phyloP scores from a whole-genome alignment of 2,113 vertebrate species.

The Ammodytes dubius region DNA sequence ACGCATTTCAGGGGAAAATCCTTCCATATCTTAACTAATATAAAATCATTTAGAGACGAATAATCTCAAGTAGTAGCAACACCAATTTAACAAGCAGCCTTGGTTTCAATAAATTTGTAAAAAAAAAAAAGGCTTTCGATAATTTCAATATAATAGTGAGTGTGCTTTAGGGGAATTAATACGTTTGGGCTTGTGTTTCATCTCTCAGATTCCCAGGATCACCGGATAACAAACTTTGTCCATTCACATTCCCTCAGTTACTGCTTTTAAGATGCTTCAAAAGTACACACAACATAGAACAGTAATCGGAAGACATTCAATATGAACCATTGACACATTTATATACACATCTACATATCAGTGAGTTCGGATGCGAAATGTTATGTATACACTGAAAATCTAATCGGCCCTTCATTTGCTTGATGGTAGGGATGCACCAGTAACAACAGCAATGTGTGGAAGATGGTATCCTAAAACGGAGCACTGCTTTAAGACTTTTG shows the following conservation, averaged over 20 bases:
- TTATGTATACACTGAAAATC: slow-evolving; percentile 41
- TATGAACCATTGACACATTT: slow-evolving; percentile 70
- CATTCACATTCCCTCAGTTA: background rate
- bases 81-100: slow-evolving; percentile 26
- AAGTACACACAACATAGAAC: slow-evolving; percentile 57
- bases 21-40: background rate
- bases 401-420: slow-evolving; percentile 46
- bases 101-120: background rate
- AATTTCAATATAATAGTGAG: background rate
- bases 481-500: background rate
- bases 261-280: slow-evolving; percentile 40
- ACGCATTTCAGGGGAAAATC: slow-evolving; percentile 7
- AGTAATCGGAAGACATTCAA: slow-evolving; percentile 74
- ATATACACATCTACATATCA: slow-evolving; percentile 68
- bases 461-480: background rate
- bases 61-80: background rate
- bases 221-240: slow-evolving; percentile 25
- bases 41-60: slow-evolving; percentile 12
- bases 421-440: slow-evolving; percentile 43
- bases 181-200: slow-evolving; percentile 4
- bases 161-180: slow-evolving; percentile 38
- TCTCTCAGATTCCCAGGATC: slow-evolving; percentile 20
- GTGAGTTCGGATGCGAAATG: slow-evolving; percentile 53
- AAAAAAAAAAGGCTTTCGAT: background rate
- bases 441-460: slow-evolving; percentile 29